These are phyloP conservation scores for Archips crataeganus DNA, from an alignment of 2,888 invertebrate species.

Conservation along the genomic window DNA sequence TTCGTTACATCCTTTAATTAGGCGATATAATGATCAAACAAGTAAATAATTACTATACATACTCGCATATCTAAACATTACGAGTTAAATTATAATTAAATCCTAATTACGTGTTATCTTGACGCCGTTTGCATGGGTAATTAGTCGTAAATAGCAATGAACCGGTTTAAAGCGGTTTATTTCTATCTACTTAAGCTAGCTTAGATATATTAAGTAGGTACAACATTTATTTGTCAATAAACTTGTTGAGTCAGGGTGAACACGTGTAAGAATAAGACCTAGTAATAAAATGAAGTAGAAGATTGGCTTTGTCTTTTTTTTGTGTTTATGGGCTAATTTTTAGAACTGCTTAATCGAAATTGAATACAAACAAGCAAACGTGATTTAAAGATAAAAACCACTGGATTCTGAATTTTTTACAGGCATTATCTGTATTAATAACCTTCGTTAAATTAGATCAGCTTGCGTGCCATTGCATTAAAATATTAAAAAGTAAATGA, in stretches of 20 bases:
- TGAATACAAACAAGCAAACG: no score
- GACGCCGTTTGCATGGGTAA: slow-evolving; percentile 53
- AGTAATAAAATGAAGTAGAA: no score
- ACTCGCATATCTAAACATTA: slow-evolving; percentile 7
- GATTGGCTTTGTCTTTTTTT: no score
- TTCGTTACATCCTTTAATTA: background rate
- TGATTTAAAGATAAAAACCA: no score
- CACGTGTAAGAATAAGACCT: background rate
- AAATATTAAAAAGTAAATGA: background rate
- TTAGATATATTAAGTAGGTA: background rate
- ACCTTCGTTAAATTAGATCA: no score
- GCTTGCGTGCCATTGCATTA: no score
- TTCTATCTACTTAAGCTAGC: slow-evolving; percentile 9
- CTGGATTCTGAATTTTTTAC: no score
- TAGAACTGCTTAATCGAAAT: no score
- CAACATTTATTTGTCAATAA: slow-evolving; percentile 8
- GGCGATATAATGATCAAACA: background rate
- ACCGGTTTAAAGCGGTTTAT: slow-evolving; percentile 8
- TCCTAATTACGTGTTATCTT: slow-evolving; percentile 53
- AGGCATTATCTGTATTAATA: no score
- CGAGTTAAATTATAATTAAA: slow-evolving; percentile 47
- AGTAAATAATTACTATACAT: slow-evolving; percentile 3
- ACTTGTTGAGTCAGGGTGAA: slow-evolving; percentile 9
- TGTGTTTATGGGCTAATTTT: no score
- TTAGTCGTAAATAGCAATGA: slow-evolving; percentile 29